phyloP scores from a whole-genome alignment of 2,797 vertebrate species.

The Dendrocincla fuliginosa region DNA sequence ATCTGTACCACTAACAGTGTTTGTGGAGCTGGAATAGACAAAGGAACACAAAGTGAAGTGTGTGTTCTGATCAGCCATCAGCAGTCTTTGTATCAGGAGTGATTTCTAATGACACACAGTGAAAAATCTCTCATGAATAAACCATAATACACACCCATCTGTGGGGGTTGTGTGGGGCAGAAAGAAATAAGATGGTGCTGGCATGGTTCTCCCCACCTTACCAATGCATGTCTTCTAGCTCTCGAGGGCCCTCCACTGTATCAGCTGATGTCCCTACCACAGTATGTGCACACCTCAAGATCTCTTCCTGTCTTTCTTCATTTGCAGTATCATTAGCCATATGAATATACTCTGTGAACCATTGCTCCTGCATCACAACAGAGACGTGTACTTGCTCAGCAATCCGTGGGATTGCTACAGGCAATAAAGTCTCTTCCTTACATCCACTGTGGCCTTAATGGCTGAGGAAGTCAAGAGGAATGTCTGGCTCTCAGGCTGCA shows the following conservation, averaged over 20 bases:
- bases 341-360: not conserved
- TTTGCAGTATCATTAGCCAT: not conserved
- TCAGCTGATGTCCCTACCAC: not conserved
- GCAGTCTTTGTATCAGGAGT: not conserved
- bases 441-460: not conserved
- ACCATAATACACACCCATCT: accelerated
- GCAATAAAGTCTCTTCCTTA: not conserved
- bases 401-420: not conserved
- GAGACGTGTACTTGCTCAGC: not conserved
- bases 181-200: not conserved
- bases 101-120: not conserved
- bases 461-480: not conserved
- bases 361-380: not conserved
- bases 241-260: not conserved
- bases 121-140: not conserved
- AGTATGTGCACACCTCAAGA: not conserved
- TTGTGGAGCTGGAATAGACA: not conserved
- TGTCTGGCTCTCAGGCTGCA: not conserved
- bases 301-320: not conserved
- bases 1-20: not conserved
- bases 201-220: not conserved
- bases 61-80: not conserved
- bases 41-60: not conserved
- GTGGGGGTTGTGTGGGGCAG: not conserved
- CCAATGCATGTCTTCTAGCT: not conserved